Base-by-base conservation (phyloP, 1,140 invertebrate species). In the Heliconius hermathena region DNA sequence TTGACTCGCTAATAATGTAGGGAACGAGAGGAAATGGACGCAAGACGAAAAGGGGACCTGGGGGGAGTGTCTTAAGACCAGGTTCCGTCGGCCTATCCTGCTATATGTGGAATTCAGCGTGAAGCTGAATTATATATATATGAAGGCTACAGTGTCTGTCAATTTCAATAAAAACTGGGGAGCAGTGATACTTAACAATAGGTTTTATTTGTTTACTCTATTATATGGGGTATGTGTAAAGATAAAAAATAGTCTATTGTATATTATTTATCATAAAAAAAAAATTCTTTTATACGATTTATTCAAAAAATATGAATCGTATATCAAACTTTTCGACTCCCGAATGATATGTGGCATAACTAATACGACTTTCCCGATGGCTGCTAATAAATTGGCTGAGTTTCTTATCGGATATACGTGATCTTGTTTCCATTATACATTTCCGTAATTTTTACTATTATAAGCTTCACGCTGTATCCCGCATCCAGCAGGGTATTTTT, bases 351-450 rank as follows among this genome's bases (percentile, higher is more conserved):
- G 81, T 85, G 81, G 80, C 66, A 76, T 80, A 86, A 84, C 78
- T 85, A 84, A 86, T 84, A 81, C 81, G 76, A 82, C 72, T 88
- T 86, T 81, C 77, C 78, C 80, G 57, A 60, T 66, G 73, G 76
- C 66, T 70, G 75, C 70, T 87, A 89, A 90, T 90, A 89, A 90
- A 90, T 88, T 88, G 87, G 82, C 77, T 74, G 81, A 84, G 85
- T 85, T 89, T 87, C 82, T 83, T 84, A 88, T 87, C 80, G 77
- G 80, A 78, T 86, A 49, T 72, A 18, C 29, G 76, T 36, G 26
- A 71, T 36, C 49, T 29, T 36, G 49, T 75, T 81, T 54, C 33
- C 73, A 77, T 83, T 83, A 81, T 82, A 73, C 80, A 78, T 38
- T 74, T 57, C 46, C 41, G 9, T 52, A 20, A 46, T 52, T 52